These are phyloP conservation scores for Phataginus tetradactyla DNA, from an alignment of 2,797 vertebrate species.

Conservation along the genomic window DNA sequence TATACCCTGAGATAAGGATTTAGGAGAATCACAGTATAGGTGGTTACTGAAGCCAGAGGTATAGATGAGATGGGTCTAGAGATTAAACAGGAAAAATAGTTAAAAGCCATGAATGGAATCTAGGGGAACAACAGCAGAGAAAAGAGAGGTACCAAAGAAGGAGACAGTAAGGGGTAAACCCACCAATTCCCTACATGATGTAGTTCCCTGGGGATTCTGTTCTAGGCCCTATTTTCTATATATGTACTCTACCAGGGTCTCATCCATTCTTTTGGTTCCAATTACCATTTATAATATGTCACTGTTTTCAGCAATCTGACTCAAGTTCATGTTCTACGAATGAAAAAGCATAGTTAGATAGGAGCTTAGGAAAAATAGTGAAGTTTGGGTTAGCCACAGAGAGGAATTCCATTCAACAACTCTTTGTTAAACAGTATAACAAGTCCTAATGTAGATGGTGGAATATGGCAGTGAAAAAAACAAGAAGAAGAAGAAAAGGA, in stretches of 20 bases:
- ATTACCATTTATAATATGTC: not conserved
- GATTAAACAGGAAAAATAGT: not conserved
- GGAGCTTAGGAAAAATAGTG: not conserved
- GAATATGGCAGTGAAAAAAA: not conserved
- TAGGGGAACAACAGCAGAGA: not conserved
- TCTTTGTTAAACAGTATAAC: not conserved
- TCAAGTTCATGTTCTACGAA: not conserved
- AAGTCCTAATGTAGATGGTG: not conserved
- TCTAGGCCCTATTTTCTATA: not conserved
- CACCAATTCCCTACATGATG: not conserved
- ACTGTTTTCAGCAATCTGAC: not conserved
- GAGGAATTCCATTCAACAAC: not conserved
- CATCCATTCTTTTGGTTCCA: not conserved
- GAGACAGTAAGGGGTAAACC: not conserved
- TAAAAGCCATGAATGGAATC: not conserved
- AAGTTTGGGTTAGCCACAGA: not conserved
- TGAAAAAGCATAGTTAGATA: constrained; percentile 12
- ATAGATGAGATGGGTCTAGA: not conserved
- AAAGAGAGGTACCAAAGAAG: not conserved
- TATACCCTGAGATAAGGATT: not conserved
- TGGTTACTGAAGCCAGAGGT: not conserved
- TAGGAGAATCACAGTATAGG: not conserved
- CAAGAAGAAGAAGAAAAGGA: not conserved
- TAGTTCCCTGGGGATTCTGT: not conserved
- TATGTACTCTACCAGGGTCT: not conserved